phyloP scores from a whole-genome alignment of 1,140 invertebrate genomes.

The Drosophila melanica region DNA sequence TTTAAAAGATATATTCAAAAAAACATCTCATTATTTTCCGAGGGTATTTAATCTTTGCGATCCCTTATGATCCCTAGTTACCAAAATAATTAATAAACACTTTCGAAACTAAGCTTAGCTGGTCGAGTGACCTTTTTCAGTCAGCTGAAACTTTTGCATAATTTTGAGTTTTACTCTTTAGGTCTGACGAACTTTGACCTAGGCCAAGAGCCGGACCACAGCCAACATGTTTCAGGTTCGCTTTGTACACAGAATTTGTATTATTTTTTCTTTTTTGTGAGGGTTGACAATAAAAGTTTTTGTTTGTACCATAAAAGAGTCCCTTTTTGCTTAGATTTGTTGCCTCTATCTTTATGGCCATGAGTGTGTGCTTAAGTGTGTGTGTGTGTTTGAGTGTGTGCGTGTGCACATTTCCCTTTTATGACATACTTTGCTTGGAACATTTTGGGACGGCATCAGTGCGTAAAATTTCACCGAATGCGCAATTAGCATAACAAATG shows the following conservation, averaged over 20 bases:
- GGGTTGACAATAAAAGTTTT: conserved; percentile 31
- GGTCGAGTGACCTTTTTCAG: background rate
- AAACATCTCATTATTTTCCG: background rate
- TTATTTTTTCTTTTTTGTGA: background rate
- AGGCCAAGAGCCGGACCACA: conserved; percentile 7
- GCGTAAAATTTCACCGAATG: conserved; percentile 29
- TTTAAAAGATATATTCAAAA: conserved; percentile 15
- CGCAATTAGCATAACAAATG: conserved; percentile 41
- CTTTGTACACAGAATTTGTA: background rate
- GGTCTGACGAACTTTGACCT: conserved; percentile 36
- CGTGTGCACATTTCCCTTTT: conserved; percentile 33
- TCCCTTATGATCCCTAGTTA: no score
- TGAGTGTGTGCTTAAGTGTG: conserved; percentile 21
- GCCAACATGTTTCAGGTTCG: conserved; percentile 24
- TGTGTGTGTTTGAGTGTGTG: background rate
- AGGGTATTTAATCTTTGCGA: no score
- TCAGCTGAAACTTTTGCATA: conserved; percentile 18
- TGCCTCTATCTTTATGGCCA: conserved; percentile 52
- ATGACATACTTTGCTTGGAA: conserved; percentile 54
- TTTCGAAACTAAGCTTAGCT: background rate
- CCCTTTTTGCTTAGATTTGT: conserved; percentile 60
- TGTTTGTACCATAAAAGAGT: conserved; percentile 40
- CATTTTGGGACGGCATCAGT: conserved; percentile 36
- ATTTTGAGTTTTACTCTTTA: conserved; percentile 14
- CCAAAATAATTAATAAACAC: conserved; percentile 19